A percentile compares a stretch with the other conserved stretches of the same genome.
These are phyloP conservation scores for Pogonomyrmex californicus DNA, from an alignment of 1,140 invertebrate genomes.

Conservation along the genomic window DNA sequence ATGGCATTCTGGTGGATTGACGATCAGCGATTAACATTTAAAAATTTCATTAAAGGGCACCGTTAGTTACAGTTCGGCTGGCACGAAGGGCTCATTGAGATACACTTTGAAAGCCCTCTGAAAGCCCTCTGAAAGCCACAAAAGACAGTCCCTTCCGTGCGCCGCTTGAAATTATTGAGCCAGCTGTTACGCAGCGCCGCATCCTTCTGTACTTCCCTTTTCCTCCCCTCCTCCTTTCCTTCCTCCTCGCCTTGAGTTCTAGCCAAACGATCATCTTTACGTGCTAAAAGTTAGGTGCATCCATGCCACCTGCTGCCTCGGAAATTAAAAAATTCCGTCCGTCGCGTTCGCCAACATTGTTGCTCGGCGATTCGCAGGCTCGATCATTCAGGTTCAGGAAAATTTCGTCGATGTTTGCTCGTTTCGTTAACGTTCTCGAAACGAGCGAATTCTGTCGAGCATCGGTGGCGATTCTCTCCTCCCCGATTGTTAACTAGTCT, in stretches of 20 bases:
- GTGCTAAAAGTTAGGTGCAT: slow-evolving; percentile 24
- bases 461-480: neutral
- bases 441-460: neutral
- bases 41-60: slow-evolving; percentile 51
- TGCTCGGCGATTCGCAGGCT: neutral
- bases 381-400: neutral
- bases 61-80: slow-evolving; percentile 8
- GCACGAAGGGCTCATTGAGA: slow-evolving; percentile 32
- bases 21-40: slow-evolving; percentile 12
- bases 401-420: neutral
- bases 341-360: neutral
- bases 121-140: slow-evolving; percentile 49
- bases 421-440: too few relatives aligned
- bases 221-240: neutral
- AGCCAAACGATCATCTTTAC: slow-evolving; percentile 24
- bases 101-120: slow-evolving; percentile 30
- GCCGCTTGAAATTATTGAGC: slow-evolving; percentile 68
- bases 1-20: neutral
- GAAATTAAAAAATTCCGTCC: slow-evolving; percentile 31
- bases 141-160: slow-evolving; percentile 49
- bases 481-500: slow-evolving; percentile 20
- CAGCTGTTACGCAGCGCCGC: slow-evolving; percentile 68
- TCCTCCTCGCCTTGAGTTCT: neutral
- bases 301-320: slow-evolving; percentile 28
- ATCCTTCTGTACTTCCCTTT: slow-evolving; percentile 24